Evolutionary conservation across 2,113 vertebrate species (phyloP).

Genomic region (Daboia siamensis): DNA sequence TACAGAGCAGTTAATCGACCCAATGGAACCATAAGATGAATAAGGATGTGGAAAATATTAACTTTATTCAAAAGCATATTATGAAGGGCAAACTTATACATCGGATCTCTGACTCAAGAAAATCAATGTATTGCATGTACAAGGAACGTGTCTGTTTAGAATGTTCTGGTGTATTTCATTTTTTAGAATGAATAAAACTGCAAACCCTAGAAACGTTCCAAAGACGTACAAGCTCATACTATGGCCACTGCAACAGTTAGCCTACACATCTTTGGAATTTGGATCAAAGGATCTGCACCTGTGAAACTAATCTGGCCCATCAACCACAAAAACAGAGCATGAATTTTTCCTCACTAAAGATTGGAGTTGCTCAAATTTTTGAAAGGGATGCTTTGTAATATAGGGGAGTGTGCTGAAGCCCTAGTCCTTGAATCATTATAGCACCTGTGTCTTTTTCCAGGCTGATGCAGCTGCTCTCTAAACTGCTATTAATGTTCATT

Average conservation of each 20-base stretch:
- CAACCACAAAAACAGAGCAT: neutral
- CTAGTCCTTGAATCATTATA: neutral
- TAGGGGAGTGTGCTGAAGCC: neutral
- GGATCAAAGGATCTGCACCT: neutral
- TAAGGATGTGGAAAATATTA: neutral
- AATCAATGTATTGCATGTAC: neutral
- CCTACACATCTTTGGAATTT: neutral
- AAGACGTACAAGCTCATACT: neutral
- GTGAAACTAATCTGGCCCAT: neutral
- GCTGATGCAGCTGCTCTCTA: neutral
- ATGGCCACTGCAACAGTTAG: neutral
- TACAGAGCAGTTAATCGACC: neutral
- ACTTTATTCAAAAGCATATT: neutral
- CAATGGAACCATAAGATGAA: constrained; percentile 5
- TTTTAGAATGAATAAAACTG: neutral
- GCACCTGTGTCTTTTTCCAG: neutral
- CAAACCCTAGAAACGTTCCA: neutral
- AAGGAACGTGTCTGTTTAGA: neutral
- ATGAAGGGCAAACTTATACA: neutral
- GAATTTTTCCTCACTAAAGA: neutral
- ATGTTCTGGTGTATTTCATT: neutral
- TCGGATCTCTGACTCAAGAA: neutral
- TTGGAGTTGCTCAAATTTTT: neutral
- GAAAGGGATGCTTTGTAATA: neutral
- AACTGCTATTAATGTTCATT: neutral